Conservation (phyloP, 2,888 invertebrate genomes). For the Lymantria monacha region DNA sequence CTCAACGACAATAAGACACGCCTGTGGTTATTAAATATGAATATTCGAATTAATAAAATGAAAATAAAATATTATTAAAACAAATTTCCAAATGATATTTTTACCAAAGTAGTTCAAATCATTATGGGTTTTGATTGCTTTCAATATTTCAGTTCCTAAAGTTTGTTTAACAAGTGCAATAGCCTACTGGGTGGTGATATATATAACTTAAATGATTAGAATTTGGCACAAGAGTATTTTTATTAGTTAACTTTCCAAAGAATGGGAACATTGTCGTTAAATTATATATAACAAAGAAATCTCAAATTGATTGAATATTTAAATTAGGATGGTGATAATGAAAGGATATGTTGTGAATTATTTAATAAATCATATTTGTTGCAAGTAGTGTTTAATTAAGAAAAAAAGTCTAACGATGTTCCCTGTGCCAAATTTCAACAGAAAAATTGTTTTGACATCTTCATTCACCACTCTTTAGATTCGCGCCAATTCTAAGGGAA, state of each 20-base stretch:
- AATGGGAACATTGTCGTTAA: too few relatives aligned
- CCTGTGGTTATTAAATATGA: conserved; percentile 2
- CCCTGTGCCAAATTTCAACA: neutral
- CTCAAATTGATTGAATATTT: too few relatives aligned
- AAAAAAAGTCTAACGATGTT: neutral
- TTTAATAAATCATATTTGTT: too few relatives aligned
- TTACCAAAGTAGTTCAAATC: conserved; percentile 17
- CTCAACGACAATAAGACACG: conserved; percentile 3
- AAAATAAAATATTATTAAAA: conserved; percentile 4
- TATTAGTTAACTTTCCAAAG: too few relatives aligned
- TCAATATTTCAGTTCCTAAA: conserved; percentile 29
- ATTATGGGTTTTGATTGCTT: conserved; percentile 5
- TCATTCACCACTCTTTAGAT: neutral
- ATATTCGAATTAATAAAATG: conserved; percentile 1
- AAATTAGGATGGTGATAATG: too few relatives aligned
- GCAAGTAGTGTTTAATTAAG: too few relatives aligned
- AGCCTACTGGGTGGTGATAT: too few relatives aligned
- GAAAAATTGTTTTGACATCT: neutral
- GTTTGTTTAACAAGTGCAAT: neutral
- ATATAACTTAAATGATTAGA: too few relatives aligned
- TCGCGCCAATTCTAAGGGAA: conserved; percentile 5
- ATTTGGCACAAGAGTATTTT: too few relatives aligned
- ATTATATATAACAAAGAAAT: too few relatives aligned
- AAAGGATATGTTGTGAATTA: too few relatives aligned
- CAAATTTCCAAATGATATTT: conserved; percentile 14